Conservation (phyloP, 2,113 vertebrate genomes). For the Solea solea region DNA sequence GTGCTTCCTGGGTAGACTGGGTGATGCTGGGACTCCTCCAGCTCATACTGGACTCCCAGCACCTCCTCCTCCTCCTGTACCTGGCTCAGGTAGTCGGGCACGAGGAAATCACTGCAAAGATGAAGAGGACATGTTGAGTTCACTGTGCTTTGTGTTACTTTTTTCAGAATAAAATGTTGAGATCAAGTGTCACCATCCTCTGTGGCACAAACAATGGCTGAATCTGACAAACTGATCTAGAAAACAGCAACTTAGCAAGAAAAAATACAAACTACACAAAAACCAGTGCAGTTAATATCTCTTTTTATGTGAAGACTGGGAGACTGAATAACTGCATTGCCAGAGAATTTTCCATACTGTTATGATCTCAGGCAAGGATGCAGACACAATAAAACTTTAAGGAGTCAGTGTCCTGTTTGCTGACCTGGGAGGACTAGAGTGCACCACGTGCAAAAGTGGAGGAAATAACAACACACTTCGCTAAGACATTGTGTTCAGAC, state of each 20-base stretch:
- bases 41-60: slow-evolving; percentile 91
- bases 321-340: slow-evolving; percentile 70
- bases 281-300: slow-evolving; percentile 52
- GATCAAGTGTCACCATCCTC: background rate
- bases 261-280: slow-evolving; percentile 74
- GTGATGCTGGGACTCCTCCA: slow-evolving; percentile 89
- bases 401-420: slow-evolving; percentile 58
- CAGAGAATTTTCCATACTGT: slow-evolving; percentile 67
- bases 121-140: slow-evolving; percentile 22
- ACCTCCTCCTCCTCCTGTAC: slow-evolving; percentile 93
- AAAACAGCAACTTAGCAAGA: slow-evolving; percentile 65
- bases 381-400: slow-evolving; percentile 51
- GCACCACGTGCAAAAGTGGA: slow-evolving; percentile 53
- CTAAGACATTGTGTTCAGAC: slow-evolving; percentile 52
- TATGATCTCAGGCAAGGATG: slow-evolving; percentile 54
- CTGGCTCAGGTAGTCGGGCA: slow-evolving; percentile 98
- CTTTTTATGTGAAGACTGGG: slow-evolving; percentile 52
- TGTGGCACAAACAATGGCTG: background rate
- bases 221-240: slow-evolving; percentile 23
- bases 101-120: slow-evolving; percentile 93
- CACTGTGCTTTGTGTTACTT: background rate
- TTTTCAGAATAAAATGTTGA: background rate
- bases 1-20: slow-evolving; percentile 87
- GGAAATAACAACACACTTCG: slow-evolving; percentile 49
- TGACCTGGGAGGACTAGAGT: slow-evolving; percentile 65